Conservation (phyloP, 2,888 invertebrate genomes). For the Ashinkailepas kermadecensis region DNA sequence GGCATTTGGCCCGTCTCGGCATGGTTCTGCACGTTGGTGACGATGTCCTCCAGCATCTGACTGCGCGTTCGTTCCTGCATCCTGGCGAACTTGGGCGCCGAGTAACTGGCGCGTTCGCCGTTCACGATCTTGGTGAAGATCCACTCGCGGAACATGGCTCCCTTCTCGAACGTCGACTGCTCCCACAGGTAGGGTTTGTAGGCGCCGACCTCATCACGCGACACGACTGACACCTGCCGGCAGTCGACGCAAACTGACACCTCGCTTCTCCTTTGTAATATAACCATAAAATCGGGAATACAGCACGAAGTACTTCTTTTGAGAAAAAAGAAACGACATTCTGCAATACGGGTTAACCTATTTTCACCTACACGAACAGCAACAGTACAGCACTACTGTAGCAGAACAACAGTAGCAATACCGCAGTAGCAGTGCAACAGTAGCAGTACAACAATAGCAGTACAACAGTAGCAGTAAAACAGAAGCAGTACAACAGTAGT, state of each 20-base stretch:
- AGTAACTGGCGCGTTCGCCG: slow-evolving; percentile 86
- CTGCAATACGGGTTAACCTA: too few relatives aligned
- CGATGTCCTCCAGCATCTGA: slow-evolving; percentile 90
- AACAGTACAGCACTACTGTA: too few relatives aligned
- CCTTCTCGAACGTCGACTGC: slow-evolving; percentile 88
- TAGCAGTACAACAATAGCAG: too few relatives aligned
- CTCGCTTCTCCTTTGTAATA: too few relatives aligned
- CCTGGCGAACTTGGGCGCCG: slow-evolving; percentile 87
- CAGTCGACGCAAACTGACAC: not conserved
- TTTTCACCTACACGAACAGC: too few relatives aligned
- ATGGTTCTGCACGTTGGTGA: slow-evolving; percentile 86
- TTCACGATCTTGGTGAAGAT: slow-evolving; percentile 87
- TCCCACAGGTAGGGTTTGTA: slow-evolving; percentile 95
- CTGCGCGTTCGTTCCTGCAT: slow-evolving; percentile 90
- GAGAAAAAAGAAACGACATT: too few relatives aligned
- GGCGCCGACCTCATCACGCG: slow-evolving; percentile 87
- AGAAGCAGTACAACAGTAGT: too few relatives aligned
- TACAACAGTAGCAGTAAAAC: too few relatives aligned
- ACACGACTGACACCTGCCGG: slow-evolving; percentile 70
- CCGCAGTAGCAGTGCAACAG: too few relatives aligned
- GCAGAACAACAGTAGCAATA: too few relatives aligned
- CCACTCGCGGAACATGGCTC: slow-evolving; percentile 92
- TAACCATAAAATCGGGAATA: too few relatives aligned
- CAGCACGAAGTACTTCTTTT: too few relatives aligned
- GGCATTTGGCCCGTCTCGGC: slow-evolving; percentile 93